These are phyloP conservation scores for Forbesichthys agassizii DNA, from an alignment of 2,113 vertebrate genomes.

Conservation along the genomic window DNA sequence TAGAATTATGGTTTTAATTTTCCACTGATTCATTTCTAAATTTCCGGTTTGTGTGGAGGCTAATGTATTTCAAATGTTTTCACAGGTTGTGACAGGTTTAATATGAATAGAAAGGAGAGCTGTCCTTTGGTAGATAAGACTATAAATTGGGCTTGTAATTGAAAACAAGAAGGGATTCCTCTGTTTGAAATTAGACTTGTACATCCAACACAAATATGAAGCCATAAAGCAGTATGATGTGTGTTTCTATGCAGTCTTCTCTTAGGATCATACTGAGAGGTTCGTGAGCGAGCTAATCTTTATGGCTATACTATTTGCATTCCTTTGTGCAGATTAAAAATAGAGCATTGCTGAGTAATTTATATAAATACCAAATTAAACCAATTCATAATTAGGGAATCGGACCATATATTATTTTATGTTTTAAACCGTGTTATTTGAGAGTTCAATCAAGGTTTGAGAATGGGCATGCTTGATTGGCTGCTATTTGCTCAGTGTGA, in stretches of 20 bases:
- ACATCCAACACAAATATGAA: constrained; percentile 6
- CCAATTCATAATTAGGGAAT: not conserved
- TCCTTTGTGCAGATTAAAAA: not conserved
- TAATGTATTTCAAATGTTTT: constrained; percentile 41
- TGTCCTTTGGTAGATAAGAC: constrained; percentile 15
- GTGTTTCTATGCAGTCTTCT: not conserved
- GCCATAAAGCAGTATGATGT: constrained; percentile 12
- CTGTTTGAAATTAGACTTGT: constrained; percentile 1
- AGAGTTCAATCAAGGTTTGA: not conserved
- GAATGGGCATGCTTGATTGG: not conserved
- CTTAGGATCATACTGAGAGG: not conserved
- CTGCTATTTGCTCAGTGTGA: not conserved
- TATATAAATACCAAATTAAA: no score
- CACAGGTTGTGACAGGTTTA: constrained; percentile 28
- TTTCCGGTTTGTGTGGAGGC: constrained; percentile 23
- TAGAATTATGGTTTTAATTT: constrained; percentile 40
- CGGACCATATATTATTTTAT: not conserved
- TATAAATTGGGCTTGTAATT: constrained; percentile 28
- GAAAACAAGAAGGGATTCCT: constrained; percentile 17
- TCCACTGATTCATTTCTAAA: constrained; percentile 23
- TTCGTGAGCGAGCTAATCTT: constrained; percentile 9
- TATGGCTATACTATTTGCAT: not conserved
- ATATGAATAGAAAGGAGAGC: constrained; percentile 29
- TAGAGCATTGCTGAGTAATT: not conserved
- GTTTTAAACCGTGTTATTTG: not conserved